phyloP scores from a whole-genome alignment of 1,140 invertebrate species.

The Ceratosolen fusciceps region DNA sequence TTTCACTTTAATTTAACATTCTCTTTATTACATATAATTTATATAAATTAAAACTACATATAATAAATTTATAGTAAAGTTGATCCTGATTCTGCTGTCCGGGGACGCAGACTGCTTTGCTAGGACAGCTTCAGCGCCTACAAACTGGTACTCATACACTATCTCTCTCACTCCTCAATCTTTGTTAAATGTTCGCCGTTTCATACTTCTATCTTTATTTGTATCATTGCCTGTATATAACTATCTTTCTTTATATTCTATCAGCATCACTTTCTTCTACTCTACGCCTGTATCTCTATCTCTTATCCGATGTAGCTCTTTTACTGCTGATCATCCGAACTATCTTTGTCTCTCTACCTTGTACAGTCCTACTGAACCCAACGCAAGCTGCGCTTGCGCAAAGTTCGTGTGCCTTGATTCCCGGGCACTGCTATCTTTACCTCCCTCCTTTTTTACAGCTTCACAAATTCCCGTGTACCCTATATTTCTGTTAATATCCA shows the following conservation, averaged over 20 bases:
- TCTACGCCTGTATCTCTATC: background rate
- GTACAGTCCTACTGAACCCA: constrained; percentile 25
- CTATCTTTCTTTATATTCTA: constrained; percentile 23
- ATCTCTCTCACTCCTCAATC: constrained; percentile 40
- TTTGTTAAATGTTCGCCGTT: constrained; percentile 13
- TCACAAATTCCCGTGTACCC: constrained; percentile 10
- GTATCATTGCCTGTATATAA: constrained; percentile 1
- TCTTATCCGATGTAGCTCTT: constrained; percentile 26
- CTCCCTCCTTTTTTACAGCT: constrained; percentile 21
- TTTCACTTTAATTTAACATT: background rate
- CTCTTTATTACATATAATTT: background rate
- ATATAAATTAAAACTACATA: background rate
- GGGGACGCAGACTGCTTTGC: constrained; percentile 41
- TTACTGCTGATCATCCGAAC: background rate
- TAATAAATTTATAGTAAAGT: constrained; percentile 32
- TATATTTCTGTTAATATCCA: background rate
- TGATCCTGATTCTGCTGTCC: constrained; percentile 29
- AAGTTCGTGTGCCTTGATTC: constrained; percentile 48
- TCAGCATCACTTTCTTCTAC: constrained; percentile 17
- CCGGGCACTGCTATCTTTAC: constrained; percentile 40
- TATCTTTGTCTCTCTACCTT: constrained; percentile 33
- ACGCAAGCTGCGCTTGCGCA: constrained; percentile 47
- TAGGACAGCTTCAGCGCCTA: constrained; percentile 35
- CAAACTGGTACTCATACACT: constrained; percentile 17
- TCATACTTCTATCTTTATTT: constrained; percentile 30